Percentiles rank a stretch among this genome's conserved stretches.
Evolutionary conservation across 2,888 invertebrate species (phyloP).

Genomic region (Tridacna crocea): DNA sequence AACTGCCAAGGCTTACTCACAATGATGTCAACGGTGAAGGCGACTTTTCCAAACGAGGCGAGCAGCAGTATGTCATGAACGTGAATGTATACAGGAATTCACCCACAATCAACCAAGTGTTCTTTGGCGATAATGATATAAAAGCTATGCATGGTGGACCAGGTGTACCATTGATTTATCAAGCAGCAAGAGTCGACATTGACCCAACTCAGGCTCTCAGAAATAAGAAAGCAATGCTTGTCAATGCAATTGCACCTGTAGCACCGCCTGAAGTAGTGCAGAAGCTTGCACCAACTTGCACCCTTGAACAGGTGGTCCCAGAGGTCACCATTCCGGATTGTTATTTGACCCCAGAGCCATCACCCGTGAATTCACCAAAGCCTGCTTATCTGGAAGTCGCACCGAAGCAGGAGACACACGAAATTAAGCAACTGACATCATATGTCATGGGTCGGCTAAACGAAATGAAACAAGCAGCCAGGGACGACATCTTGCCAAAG

Average conservation of each 20-base stretch:
- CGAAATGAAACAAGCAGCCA: constrained; percentile 39
- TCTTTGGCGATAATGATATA: constrained; percentile 31
- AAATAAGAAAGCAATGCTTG: constrained; percentile 56
- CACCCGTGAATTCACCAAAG: constrained; percentile 76
- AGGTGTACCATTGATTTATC: constrained; percentile 67
- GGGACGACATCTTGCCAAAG: constrained; percentile 33
- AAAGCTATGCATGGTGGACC: constrained; percentile 39
- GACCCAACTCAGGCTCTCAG: constrained; percentile 44
- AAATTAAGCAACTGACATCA: constrained; percentile 68
- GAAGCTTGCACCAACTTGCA: constrained; percentile 59
- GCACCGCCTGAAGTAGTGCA: constrained; percentile 55
- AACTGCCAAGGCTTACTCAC: constrained; percentile 65
- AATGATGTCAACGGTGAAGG: constrained; percentile 45
- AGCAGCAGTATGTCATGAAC: constrained; percentile 55
- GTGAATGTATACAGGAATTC: constrained; percentile 51
- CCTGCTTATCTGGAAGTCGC: constrained; percentile 48
- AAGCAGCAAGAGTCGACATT: constrained; percentile 39
- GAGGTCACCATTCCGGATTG: constrained; percentile 75
- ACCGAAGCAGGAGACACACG: constrained; percentile 58
- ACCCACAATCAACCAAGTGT: constrained; percentile 23
- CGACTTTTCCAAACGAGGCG: constrained; percentile 33
- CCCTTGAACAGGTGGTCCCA: constrained; percentile 74
- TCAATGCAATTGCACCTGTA: constrained; percentile 47
- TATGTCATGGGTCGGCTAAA: constrained; percentile 58
- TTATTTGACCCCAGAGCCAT: constrained; percentile 79